Conservation (phyloP, 2,797 vertebrate species). For the Bovichtus variegatus region DNA sequence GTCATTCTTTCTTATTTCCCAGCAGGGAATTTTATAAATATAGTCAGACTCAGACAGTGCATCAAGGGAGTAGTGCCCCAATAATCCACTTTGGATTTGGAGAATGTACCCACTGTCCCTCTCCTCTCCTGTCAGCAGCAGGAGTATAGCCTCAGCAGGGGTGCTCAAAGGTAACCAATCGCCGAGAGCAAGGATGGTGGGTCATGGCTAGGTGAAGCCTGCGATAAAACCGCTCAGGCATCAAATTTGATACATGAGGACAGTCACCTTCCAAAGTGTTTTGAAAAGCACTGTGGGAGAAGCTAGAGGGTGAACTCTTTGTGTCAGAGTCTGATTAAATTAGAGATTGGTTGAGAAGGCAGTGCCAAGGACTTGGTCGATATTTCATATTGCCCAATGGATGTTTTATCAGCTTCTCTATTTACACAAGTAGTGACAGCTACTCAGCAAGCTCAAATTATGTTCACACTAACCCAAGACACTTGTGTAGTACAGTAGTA, state of each 20-base stretch:
- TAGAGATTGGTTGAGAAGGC: slow-evolving; percentile 25
- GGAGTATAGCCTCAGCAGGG: slow-evolving; percentile 4
- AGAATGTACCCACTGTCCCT: slow-evolving; percentile 28
- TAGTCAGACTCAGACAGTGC: slow-evolving; percentile 22
- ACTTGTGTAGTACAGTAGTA: background rate
- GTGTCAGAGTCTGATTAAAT: slow-evolving; percentile 37
- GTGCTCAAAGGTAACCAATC: slow-evolving; percentile 30
- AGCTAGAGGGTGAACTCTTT: slow-evolving; percentile 22
- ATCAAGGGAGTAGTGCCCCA: slow-evolving; percentile 22
- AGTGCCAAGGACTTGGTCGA: slow-evolving; percentile 36
- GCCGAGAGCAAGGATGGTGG: background rate
- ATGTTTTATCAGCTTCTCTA: slow-evolving; percentile 42
- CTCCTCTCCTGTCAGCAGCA: slow-evolving; percentile 20
- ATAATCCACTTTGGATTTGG: slow-evolving; percentile 50
- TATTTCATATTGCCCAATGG: slow-evolving; percentile 30
- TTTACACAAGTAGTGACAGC: slow-evolving; percentile 30
- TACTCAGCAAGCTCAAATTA: slow-evolving; percentile 1
- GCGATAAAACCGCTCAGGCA: slow-evolving; percentile 12
- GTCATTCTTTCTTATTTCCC: slow-evolving; percentile 31
- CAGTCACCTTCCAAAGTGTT: slow-evolving; percentile 40
- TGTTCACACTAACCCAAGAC: background rate
- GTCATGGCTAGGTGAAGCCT: slow-evolving; percentile 37
- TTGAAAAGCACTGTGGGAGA: slow-evolving; percentile 11
- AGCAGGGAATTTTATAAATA: slow-evolving; percentile 14
- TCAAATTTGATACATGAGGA: slow-evolving; percentile 25